Conservation (phyloP, 2,113 vertebrate species). For the Sprattus sprattus region DNA sequence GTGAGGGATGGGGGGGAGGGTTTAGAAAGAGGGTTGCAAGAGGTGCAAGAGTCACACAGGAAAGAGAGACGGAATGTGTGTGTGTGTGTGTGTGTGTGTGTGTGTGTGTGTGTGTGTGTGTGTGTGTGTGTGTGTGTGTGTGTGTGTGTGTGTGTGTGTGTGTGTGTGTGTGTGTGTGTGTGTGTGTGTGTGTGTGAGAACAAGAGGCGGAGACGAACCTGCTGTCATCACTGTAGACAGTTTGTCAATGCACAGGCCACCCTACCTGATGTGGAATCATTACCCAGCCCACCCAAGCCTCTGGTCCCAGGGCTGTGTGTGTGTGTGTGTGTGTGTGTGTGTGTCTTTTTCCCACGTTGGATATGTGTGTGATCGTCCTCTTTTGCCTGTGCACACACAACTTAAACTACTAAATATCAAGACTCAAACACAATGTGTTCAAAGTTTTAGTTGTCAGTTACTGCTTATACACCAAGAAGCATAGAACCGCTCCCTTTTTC, state of each 20-base stretch:
- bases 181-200: neutral
- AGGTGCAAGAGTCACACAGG: neutral
- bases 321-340: neutral
- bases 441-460: too few relatives aligned
- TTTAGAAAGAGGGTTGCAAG: neutral
- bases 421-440: too few relatives aligned
- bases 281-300: conserved; percentile 4
- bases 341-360: neutral
- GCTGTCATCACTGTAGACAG: conserved; percentile 5
- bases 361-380: neutral
- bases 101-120: neutral
- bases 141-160: too few relatives aligned
- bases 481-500: too few relatives aligned
- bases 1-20: neutral
- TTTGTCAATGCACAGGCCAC: neutral
- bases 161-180: neutral
- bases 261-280: neutral
- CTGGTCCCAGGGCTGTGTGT: neutral
- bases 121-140: neutral
- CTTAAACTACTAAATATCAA: too few relatives aligned
- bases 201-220: neutral
- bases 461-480: too few relatives aligned
- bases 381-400: neutral
- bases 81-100: neutral
- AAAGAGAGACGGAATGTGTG: neutral